Base-by-base conservation (phyloP, 2,113 vertebrate genomes). In the Drymodes brunneopygia region DNA sequence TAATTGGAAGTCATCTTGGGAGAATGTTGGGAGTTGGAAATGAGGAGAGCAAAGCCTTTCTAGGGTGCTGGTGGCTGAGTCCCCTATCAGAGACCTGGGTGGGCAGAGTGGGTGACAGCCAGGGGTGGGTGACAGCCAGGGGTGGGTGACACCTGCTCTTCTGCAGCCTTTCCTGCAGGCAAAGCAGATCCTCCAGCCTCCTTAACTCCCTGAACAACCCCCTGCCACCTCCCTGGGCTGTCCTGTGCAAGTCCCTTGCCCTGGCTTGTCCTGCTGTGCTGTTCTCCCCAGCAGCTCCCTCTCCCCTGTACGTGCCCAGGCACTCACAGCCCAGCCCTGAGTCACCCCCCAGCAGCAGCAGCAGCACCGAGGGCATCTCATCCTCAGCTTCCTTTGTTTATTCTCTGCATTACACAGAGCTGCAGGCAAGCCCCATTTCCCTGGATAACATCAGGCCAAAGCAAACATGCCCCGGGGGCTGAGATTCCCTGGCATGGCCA, bases 291-390 rank as follows among this genome's bases (percentile, higher is more conserved):
- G 62, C 87, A 95, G 2, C 47, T 74, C n/a, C n/a, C n/a, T n/a
- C 45, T 10, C 20, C 58, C 21, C 69, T 7, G 45, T 81, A 45
- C 95, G 0, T 96, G 97, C 90, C 88, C 91, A 86, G 95, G 80
- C 96, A 92, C 74, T 94, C 89, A 3, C 25, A 81, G 42, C 86
- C 79, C 82, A 21, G 83, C 77, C 29, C 73, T 92, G 93, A 97
- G 80, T 95, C 94, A 96, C 33, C 66, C 61, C 67, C 3, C 51
- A 48, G 73, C 22, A 4, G 80, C 81, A 70, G 51, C 22, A 71
- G 53, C 7, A 8, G 82, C 86, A 15, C 42, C 28, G 11, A 70
- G 94, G 93, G 97, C 91, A 96, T 70, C 94, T 94, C 57, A 25
- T 61, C 79, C 88, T 69, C 42, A 4, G 2, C 81, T 92, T 28